Evolutionary conservation across 2,797 vertebrate genomes (phyloP), one percentile per base, ranked within the genome.

Genomic region (Pseudochaenichthys georgianus): DNA sequence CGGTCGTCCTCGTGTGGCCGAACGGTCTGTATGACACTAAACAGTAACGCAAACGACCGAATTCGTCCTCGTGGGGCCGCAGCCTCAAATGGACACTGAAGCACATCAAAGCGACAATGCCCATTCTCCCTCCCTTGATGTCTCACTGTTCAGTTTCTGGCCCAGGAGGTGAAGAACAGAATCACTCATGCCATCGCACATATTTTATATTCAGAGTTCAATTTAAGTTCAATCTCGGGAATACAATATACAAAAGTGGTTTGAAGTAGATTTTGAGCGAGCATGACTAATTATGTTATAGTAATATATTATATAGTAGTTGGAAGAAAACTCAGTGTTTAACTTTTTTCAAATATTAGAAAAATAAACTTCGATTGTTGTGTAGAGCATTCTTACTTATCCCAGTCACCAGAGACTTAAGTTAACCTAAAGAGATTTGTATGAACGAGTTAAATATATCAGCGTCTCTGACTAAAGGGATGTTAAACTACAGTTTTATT

Each of bases 131-230:
- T 84, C 72, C 77, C 82, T 67, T 84, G 48, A 85, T 74, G 51
- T 73, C 64, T 77, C 48, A 16, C 62, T 81, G 62, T 75, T 77
- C 60, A 55, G 51, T 78, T 82, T 87, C 73, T 85, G 81, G 78
- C 58, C 72, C 57, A 51, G 63, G 54, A 87, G 77, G 66, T 71
- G 28, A 21, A 73, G 28, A 46, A 75, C 54, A 77, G 67, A 84
- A 62, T 76, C 68, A 21, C 68, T 76, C 60, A n/a, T 57, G 59
- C 83, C 78, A 75, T 80, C 75, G 77, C 61, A 81, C 80, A 76
- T 82, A 84, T 88, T 89, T 83, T 62, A 81, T 77, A 64, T 79
- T 78, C 52, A 46, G 54, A 71, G 84, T 89, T 88, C 81, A 88
- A 77, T 73, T 82, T 17, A 77, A 90, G 84, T 89, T 91, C 88